Percentiles rank a stretch among this genome's conserved stretches.
These are phyloP conservation scores for Phenganax marumi DNA, from an alignment of 92 coral and sea anemone genomes.

Conservation along the genomic window DNA sequence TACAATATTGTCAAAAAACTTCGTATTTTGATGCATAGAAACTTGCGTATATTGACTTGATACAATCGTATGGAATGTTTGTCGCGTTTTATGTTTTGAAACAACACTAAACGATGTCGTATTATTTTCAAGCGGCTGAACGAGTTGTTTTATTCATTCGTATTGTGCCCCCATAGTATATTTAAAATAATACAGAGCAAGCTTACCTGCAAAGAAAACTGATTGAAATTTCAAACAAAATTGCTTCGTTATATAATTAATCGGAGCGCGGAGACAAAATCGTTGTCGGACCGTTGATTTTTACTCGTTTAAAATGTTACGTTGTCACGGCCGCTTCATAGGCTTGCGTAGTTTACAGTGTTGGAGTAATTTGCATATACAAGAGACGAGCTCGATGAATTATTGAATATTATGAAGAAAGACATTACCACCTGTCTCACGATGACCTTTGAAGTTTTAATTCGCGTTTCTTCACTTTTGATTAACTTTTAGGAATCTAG, in stretches of 20 bases:
- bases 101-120: neutral
- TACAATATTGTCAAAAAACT: no score
- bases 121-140: neutral
- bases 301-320: neutral
- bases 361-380: slow-evolving; percentile 38
- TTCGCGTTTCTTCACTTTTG: neutral
- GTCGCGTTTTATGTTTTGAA: neutral
- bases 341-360: neutral
- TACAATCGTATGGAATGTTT: neutral
- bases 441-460: slow-evolving; percentile 27
- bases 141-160: slow-evolving; percentile 5
- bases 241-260: neutral
- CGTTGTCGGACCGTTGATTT: slow-evolving; percentile 5
- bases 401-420: slow-evolving; percentile 36
- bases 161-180: neutral
- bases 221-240: neutral
- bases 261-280: neutral
- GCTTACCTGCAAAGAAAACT: neutral
- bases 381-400: slow-evolving; percentile 34
- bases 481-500: neutral
- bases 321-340: neutral
- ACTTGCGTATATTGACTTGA: neutral
- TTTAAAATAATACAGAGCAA: neutral
- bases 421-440: slow-evolving; percentile 25
- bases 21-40: neutral